A percentile compares a stretch with the other conserved stretches of the same genome.
These are phyloP conservation scores for Astropecten irregularis DNA, from an alignment of 53 echinoderm and acorn worm species.

Conservation along the genomic window DNA sequence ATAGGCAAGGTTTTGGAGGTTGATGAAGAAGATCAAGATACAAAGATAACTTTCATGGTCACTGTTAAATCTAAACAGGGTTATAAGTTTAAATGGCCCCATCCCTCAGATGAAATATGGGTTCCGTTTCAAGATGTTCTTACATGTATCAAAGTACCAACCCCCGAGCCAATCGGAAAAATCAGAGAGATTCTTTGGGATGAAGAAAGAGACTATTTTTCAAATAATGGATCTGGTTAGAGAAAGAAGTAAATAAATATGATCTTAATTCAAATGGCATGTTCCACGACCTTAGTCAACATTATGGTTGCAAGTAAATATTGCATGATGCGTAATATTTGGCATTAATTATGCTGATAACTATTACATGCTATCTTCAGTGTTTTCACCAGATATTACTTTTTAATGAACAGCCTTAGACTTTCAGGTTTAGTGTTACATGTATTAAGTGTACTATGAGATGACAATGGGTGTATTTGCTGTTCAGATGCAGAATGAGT, in stretches of 20 bases:
- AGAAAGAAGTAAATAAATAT: not conserved
- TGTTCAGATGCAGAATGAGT: too few relatives aligned
- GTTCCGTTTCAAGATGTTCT: slow-evolving; percentile 43
- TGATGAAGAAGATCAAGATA: slow-evolving; percentile 48
- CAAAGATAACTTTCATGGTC: slow-evolving; percentile 61
- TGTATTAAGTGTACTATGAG: too few relatives aligned
- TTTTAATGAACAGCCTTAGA: too few relatives aligned
- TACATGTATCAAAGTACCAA: slow-evolving; percentile 10
- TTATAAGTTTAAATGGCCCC: slow-evolving; percentile 43
- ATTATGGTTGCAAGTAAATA: too few relatives aligned
- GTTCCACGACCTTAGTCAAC: not conserved
- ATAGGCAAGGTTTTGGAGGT: slow-evolving; percentile 47
- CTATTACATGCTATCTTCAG: too few relatives aligned
- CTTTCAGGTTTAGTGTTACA: too few relatives aligned
- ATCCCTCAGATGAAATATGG: slow-evolving; percentile 36
- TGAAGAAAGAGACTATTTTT: not conserved
- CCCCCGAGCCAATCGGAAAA: slow-evolving; percentile 37
- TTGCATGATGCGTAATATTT: too few relatives aligned
- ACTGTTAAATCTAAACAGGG: slow-evolving; percentile 47
- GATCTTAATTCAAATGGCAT: not conserved
- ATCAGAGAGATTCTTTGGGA: too few relatives aligned
- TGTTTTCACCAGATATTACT: too few relatives aligned
- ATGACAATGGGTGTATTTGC: too few relatives aligned
- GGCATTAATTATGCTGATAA: too few relatives aligned
- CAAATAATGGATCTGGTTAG: not conserved